phyloP scores from a whole-genome alignment of 2,113 vertebrate genomes.

The Perccottus glenii region DNA sequence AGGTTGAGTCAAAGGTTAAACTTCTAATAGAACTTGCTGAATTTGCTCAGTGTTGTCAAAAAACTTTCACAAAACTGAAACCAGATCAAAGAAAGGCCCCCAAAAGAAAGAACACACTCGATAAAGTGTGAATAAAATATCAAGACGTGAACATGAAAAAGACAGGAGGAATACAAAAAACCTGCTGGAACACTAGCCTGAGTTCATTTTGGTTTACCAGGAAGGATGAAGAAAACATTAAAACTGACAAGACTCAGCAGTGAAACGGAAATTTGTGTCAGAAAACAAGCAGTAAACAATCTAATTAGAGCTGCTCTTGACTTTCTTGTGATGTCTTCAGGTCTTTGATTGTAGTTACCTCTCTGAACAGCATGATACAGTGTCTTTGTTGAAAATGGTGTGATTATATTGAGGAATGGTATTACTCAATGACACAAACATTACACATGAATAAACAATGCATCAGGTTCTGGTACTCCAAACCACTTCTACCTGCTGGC shows the following conservation, averaged over 20 bases:
- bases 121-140: slow-evolving; percentile 34
- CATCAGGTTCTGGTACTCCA: too few species aligned
- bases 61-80: slow-evolving; percentile 12
- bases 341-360: not conserved
- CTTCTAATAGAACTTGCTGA: slow-evolving; percentile 5
- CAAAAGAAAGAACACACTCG: slow-evolving; percentile 13
- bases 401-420: not conserved
- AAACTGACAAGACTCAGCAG: not conserved
- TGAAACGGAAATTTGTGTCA: slow-evolving; percentile 3
- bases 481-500: too few species aligned
- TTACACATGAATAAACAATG: not conserved
- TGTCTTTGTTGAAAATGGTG: not conserved
- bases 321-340: not conserved
- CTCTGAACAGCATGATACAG: not conserved
- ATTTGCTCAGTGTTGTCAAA: slow-evolving; percentile 10
- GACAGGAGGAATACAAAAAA: slow-evolving; percentile 1
- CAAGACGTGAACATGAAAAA: slow-evolving; percentile 16
- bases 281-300: slow-evolving; percentile 1
- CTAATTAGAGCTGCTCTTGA: slow-evolving; percentile 5
- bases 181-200: not conserved
- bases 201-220: slow-evolving; percentile 6
- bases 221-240: not conserved
- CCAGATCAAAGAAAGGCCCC: slow-evolving; percentile 19
- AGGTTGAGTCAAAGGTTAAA: not conserved
- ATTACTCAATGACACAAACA: not conserved